A percentile compares a stretch with the other conserved stretches of the same genome.
These are phyloP conservation scores for Halisarca cf. caerulea DNA, from an alignment of 37 sponge, comb jelly and placozoan genomes.

Conservation along the genomic window DNA sequence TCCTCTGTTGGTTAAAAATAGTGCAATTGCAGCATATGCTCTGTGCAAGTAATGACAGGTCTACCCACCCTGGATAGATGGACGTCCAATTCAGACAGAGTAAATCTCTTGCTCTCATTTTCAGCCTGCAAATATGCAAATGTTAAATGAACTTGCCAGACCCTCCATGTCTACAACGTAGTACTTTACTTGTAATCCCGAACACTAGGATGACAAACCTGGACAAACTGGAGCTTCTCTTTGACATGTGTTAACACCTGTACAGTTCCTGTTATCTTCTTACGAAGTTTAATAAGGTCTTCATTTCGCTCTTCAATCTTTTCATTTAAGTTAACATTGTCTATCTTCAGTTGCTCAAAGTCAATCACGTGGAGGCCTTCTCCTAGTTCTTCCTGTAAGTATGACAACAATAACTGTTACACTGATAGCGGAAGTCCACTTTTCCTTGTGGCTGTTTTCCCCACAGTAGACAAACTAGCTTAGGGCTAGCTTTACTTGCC, in stretches of 20 bases:
- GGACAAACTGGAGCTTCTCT: conserved; percentile 95
- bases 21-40: too few relatives aligned
- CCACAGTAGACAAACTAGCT: background rate
- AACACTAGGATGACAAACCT: too few relatives aligned
- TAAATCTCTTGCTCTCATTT: conserved; percentile 45
- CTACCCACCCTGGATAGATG: conserved; percentile 56
- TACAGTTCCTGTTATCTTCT: conserved; percentile 93
- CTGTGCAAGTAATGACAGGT: background rate
- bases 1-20: too few relatives aligned
- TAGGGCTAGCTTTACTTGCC: background rate
- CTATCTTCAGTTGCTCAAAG: conserved; percentile 99
- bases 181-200: too few relatives aligned
- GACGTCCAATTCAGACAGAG: conserved; percentile 57
- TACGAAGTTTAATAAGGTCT: conserved; percentile 85
- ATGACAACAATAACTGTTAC: background rate
- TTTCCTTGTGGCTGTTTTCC: too few relatives aligned
- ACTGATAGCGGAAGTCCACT: too few relatives aligned
- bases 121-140: conserved; percentile 58
- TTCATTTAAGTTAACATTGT: conserved; percentile 95
- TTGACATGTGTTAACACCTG: conserved; percentile 98
- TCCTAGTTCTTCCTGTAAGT: conserved; percentile 84
- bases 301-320: conserved; percentile 99
- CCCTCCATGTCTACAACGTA: too few relatives aligned
- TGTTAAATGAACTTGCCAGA: background rate
- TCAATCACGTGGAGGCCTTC: conserved; percentile 98